phyloP scores from a whole-genome alignment of 2,888 invertebrate species.

The Odontothrips loti region DNA sequence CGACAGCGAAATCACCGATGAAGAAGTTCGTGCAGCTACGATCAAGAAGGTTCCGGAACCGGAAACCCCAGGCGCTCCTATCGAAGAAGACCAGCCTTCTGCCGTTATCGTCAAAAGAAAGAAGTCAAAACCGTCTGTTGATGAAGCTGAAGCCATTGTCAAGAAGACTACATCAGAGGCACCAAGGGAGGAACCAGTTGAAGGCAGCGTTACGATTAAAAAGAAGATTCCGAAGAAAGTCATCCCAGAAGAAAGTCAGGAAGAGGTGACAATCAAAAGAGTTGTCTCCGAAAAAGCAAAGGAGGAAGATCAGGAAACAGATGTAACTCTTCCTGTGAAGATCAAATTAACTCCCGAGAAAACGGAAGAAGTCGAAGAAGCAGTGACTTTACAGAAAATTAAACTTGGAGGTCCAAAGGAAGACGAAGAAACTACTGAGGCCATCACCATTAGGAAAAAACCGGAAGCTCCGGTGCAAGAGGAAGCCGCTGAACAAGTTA shows the following conservation, averaged over 20 bases:
- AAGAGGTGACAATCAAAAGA: conserved; percentile 41
- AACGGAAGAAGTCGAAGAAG: conserved; percentile 45
- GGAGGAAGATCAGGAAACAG: conserved; percentile 44
- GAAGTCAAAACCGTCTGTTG: background rate
- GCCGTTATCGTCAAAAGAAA: background rate
- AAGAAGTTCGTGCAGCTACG: too few relatives aligned
- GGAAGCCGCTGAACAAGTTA: conserved; percentile 42
- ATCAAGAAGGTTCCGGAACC: too few relatives aligned
- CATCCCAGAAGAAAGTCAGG: conserved; percentile 40
- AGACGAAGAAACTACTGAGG: conserved; percentile 40
- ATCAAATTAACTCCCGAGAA: conserved; percentile 35
- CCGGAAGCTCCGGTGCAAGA: conserved; percentile 41
- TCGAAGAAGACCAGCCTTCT: too few relatives aligned
- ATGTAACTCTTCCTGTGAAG: too few relatives aligned
- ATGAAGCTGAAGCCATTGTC: conserved; percentile 31
- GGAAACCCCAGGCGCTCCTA: too few relatives aligned
- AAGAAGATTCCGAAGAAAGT: conserved; percentile 40
- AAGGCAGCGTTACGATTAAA: too few relatives aligned
- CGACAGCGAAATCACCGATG: too few relatives aligned
- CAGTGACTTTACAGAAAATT: conserved; percentile 44
- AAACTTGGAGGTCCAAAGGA: conserved; percentile 44
- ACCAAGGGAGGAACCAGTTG: too few relatives aligned
- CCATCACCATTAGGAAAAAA: conserved; percentile 38
- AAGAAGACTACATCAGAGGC: too few relatives aligned
- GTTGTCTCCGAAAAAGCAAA: conserved; percentile 38